Conservation (phyloP, 2,888 invertebrate genomes). For the Bugulina stolonifera region DNA sequence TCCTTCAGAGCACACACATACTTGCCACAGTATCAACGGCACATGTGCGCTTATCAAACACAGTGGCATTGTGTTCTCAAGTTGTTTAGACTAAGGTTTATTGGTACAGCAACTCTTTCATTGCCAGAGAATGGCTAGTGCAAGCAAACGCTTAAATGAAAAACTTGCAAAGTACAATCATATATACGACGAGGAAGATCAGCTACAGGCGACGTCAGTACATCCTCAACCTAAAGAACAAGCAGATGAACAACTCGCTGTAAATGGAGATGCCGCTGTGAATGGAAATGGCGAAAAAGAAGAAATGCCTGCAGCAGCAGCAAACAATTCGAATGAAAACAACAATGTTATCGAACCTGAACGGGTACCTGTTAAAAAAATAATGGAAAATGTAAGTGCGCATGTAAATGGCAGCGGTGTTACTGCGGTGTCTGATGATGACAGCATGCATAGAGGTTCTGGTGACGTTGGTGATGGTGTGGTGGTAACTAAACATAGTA, state of each 20-base stretch:
- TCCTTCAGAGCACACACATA: background rate
- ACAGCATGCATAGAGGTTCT: conserved; percentile 11
- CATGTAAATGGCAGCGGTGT: conserved; percentile 14
- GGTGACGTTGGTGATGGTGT: conserved; percentile 12
- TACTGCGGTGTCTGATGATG: background rate
- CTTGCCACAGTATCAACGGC: background rate
- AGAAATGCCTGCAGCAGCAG: background rate
- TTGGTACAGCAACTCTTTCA: background rate
- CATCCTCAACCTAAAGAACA: background rate
- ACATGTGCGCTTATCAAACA: background rate
- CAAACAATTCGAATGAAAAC: conserved; percentile 15
- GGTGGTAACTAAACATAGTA: background rate
- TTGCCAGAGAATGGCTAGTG: conserved; percentile 16
- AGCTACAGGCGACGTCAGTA: background rate
- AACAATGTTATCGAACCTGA: conserved; percentile 23
- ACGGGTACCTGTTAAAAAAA: conserved; percentile 21
- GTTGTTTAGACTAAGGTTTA: background rate
- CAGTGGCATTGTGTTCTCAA: background rate
- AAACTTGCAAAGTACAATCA: conserved; percentile 13
- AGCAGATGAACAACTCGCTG: background rate
- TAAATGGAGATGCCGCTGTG: background rate
- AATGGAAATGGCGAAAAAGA: background rate
- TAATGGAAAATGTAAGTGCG: conserved; percentile 24
- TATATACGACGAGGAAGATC: conserved; percentile 16
- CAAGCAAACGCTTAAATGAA: conserved; percentile 17